Conservation (phyloP, 2,888 invertebrate genomes). For the Atethmia centrago region DNA sequence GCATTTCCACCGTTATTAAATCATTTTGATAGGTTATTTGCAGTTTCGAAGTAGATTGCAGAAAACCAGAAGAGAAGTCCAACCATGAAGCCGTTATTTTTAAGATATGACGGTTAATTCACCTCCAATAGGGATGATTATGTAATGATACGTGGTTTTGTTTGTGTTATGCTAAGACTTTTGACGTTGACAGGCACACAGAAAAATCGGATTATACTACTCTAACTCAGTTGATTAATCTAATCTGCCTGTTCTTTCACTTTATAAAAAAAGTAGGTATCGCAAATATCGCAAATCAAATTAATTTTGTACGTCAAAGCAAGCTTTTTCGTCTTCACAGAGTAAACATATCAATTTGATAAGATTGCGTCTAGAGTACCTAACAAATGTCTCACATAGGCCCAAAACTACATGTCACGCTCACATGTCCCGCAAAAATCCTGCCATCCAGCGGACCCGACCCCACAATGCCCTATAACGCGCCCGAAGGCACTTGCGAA, state of each 20-base stretch:
- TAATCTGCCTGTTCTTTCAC: no score
- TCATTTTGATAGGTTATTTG: not conserved
- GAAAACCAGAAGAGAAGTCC: not conserved
- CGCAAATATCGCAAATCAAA: no score
- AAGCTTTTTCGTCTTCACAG: not conserved
- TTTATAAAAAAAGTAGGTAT: no score
- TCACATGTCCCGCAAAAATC: conserved; percentile 46
- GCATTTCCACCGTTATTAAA: not conserved
- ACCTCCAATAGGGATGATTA: no score
- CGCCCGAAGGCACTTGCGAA: conserved; percentile 43
- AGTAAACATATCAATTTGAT: not conserved
- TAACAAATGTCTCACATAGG: not conserved
- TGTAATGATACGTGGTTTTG: no score
- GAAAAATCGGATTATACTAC: no score
- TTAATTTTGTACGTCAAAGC: not conserved
- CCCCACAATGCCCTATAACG: conserved; percentile 41
- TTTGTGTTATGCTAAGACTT: no score
- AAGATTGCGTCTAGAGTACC: conserved; percentile 2
- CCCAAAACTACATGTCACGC: conserved; percentile 1
- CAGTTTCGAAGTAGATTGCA: not conserved
- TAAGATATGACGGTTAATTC: no score
- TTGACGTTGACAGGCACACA: no score
- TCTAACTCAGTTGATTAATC: no score
- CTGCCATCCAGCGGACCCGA: conserved; percentile 9
- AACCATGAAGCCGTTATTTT: not conserved